Conservation (phyloP, 2,797 vertebrate species). For the Liparis tanakae region DNA sequence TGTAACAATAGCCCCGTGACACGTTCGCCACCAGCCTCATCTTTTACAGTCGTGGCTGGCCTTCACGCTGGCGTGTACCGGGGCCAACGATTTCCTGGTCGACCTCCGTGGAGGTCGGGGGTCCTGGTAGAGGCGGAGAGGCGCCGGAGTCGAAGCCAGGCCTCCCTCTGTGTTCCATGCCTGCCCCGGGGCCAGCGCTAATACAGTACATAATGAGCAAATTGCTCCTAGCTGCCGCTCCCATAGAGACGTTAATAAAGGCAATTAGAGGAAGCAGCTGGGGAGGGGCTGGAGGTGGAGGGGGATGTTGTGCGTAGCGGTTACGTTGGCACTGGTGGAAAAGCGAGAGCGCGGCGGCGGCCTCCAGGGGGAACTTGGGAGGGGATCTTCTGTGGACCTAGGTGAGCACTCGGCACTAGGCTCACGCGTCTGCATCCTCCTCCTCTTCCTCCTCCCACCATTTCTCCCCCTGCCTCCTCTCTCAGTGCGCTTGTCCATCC, state of each 20-base stretch:
- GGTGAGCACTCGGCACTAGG: conserved; percentile 42
- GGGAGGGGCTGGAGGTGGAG: conserved; percentile 73
- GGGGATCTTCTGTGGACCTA: conserved; percentile 54
- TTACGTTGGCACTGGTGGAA: conserved; percentile 48
- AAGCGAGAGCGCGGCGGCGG: conserved; percentile 28
- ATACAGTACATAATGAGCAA: conserved; percentile 82
- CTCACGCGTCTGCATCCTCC: conserved; percentile 28
- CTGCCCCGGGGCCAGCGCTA: conserved; percentile 78
- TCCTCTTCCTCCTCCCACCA: conserved; percentile 15
- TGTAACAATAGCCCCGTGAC: background rate
- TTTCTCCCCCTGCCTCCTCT: conserved; percentile 44
- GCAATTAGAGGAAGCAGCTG: conserved; percentile 81
- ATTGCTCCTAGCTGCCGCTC: conserved; percentile 83
- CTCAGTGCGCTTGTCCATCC: conserved; percentile 67
- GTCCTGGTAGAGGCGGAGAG: conserved; percentile 67
- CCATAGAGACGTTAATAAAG: conserved; percentile 85
- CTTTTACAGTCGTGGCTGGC: conserved; percentile 18
- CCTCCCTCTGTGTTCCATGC: conserved; percentile 79
- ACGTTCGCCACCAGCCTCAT: background rate
- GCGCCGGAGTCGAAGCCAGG: conserved; percentile 66
- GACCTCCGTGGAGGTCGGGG: conserved; percentile 61
- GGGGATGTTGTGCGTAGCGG: conserved; percentile 71
- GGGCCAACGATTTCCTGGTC: conserved; percentile 39
- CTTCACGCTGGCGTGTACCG: conserved; percentile 30
- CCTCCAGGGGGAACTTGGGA: conserved; percentile 43